Evolutionary conservation across 2,113 vertebrate genomes (phyloP).

Genomic region (Blennius ocellaris): DNA sequence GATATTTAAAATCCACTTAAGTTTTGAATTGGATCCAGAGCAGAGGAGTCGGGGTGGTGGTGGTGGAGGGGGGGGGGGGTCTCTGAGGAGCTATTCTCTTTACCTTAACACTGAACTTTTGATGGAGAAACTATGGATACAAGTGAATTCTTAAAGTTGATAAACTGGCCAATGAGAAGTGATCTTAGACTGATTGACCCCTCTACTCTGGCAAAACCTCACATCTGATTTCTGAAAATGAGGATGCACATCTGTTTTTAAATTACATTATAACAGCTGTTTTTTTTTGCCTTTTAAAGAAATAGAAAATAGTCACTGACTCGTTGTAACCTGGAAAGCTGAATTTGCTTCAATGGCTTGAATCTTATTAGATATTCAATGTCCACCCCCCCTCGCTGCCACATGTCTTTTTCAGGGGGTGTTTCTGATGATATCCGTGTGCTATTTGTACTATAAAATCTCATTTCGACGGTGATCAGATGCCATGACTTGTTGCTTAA

Average conservation of each 20-base stretch:
- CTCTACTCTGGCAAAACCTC: conserved; percentile 35
- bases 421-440: conserved; percentile 6
- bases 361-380: conserved; percentile 21
- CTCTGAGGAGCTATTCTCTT: neutral
- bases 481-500: conserved; percentile 52
- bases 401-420: conserved; percentile 40
- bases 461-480: conserved; percentile 50
- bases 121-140: conserved; percentile 9
- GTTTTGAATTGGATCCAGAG: conserved; percentile 26
- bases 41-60: conserved; percentile 16
- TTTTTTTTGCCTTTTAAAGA: conserved; percentile 34
- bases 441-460: conserved; percentile 63
- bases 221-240: conserved; percentile 28
- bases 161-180: neutral
- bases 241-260: conserved; percentile 29
- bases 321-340: conserved; percentile 21
- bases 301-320: conserved; percentile 48
- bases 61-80: too few species aligned
- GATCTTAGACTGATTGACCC: neutral
- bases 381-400: conserved; percentile 19
- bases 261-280: conserved; percentile 32
- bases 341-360: conserved; percentile 48
- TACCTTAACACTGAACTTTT: conserved; percentile 4
- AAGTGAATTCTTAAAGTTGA: conserved; percentile 10
- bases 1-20: conserved; percentile 26